Evolutionary conservation across 2,797 vertebrate genomes (phyloP).

Genomic region (Fundulus diaphanus): DNA sequence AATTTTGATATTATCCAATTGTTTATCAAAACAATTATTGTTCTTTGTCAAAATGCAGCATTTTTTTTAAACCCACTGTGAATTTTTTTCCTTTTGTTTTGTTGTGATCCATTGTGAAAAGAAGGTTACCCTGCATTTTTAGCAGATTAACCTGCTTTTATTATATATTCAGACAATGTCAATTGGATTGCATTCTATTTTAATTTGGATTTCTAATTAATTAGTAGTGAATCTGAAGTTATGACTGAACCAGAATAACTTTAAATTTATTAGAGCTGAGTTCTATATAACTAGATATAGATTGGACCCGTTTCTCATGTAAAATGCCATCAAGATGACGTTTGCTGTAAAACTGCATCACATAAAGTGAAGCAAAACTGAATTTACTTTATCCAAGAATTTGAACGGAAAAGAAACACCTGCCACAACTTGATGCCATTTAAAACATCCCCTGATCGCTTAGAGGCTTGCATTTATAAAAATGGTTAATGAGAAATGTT

Average conservation of each 20-base stretch:
- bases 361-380: not conserved
- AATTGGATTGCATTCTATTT: no score
- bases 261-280: no score
- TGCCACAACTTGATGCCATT: not conserved
- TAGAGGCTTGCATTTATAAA: not conserved
- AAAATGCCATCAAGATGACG: not conserved
- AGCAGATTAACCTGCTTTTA: no score
- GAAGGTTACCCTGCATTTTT: not conserved
- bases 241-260: no score
- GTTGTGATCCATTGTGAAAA: not conserved
- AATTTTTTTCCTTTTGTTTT: not conserved
- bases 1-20: not conserved
- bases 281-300: not conserved
- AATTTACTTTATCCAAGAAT: not conserved
- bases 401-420: not conserved
- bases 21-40: not conserved
- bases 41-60: not conserved
- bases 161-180: no score
- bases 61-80: not conserved
- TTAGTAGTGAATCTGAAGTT: no score
- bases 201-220: no score
- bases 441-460: not conserved
- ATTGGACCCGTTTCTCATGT: not conserved
- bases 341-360: not conserved
- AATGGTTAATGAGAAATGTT: not conserved